A percentile compares a stretch with the other conserved stretches of the same genome.
Evolutionary conservation across 2,113 vertebrate species (phyloP).

Genomic region (Cebus imitator): DNA sequence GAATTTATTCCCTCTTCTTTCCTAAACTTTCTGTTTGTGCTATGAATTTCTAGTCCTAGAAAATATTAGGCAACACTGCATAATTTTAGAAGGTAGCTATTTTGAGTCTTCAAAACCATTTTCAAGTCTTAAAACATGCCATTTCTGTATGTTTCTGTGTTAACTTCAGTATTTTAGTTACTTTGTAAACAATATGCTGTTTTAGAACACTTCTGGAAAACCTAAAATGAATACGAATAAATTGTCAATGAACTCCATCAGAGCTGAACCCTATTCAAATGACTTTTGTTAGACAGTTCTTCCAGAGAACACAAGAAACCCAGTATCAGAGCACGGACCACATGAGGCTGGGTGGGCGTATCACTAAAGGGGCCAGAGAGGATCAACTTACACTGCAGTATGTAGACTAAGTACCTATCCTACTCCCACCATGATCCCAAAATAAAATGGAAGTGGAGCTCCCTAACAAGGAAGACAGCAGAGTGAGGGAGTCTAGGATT

Average conservation of each 20-base stretch:
- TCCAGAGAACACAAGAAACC: background rate
- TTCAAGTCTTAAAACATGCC: background rate
- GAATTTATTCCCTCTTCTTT: background rate
- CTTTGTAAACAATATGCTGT: background rate
- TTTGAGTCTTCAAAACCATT: background rate
- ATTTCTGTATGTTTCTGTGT: background rate
- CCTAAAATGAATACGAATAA: background rate
- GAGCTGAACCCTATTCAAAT: background rate
- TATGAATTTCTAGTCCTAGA: background rate
- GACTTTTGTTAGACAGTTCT: background rate
- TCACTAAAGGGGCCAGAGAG: background rate
- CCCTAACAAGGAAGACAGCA: background rate
- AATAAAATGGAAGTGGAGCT: rapidly evolving
- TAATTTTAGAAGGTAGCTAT: background rate
- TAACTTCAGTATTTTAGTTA: background rate
- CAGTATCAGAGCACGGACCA: background rate
- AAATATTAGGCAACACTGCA: background rate
- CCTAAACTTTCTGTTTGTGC: background rate
- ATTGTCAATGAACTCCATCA: background rate
- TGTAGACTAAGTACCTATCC: too few species aligned
- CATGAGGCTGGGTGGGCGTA: background rate
- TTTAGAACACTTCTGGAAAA: background rate
- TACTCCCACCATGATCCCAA: rapidly evolving
- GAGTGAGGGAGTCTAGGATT: background rate
- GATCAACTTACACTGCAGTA: rapidly evolving